Percentiles rank a stretch among this genome's conserved stretches.
These are phyloP conservation scores for Drosophila mimetica DNA, from an alignment of 2,888 invertebrate species.

Conservation along the genomic window DNA sequence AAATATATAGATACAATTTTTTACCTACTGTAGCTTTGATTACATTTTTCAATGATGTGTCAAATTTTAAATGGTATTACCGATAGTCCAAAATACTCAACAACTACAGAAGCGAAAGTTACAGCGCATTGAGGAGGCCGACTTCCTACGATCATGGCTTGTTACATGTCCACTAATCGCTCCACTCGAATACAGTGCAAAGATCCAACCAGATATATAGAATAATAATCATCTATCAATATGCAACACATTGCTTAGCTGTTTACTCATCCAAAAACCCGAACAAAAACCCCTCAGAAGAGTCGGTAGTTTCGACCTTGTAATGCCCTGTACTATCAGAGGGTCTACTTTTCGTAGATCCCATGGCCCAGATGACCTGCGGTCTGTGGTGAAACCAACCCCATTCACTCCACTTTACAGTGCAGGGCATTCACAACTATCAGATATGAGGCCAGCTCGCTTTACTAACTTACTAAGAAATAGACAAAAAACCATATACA, in stretches of 20 bases:
- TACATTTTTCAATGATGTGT: slow-evolving; percentile 79
- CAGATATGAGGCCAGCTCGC: slow-evolving; percentile 30
- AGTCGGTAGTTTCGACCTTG: slow-evolving; percentile 25
- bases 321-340: slow-evolving; percentile 8
- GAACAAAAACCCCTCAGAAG: neutral
- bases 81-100: slow-evolving; percentile 53
- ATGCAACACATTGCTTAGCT: slow-evolving; percentile 40
- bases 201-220: slow-evolving; percentile 25
- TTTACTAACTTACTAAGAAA: slow-evolving; percentile 43
- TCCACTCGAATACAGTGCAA: slow-evolving; percentile 42
- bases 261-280: slow-evolving; percentile 23
- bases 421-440: slow-evolving; percentile 28
- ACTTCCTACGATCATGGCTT: slow-evolving; percentile 43
- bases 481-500: slow-evolving; percentile 39
- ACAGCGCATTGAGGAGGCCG: slow-evolving; percentile 24
- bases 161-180: slow-evolving; percentile 18
- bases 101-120: slow-evolving; percentile 13
- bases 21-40: slow-evolving; percentile 79
- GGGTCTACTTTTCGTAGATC: neutral
- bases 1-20: slow-evolving; percentile 72
- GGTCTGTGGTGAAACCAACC: slow-evolving; percentile 13
- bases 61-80: slow-evolving; percentile 77
- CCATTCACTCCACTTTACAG: slow-evolving; percentile 13
- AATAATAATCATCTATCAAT: slow-evolving; percentile 25
- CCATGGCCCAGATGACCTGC: neutral